A percentile compares a stretch with the other conserved stretches of the same genome.
Evolutionary conservation across 1,140 invertebrate genomes (phyloP).

Genomic region (Oedothorax gibbosus): DNA sequence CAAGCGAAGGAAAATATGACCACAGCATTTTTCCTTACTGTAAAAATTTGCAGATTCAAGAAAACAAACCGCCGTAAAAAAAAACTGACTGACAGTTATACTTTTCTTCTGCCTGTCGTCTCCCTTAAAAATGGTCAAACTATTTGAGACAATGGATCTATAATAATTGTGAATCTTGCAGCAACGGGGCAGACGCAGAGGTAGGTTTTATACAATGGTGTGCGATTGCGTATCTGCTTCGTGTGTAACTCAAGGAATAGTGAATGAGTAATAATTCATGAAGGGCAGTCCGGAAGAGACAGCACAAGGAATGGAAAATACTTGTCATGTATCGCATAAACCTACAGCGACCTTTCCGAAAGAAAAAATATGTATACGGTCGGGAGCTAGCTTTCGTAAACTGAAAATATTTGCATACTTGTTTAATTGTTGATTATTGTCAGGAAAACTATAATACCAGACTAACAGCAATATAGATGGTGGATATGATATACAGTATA

Average conservation of each 20-base stretch:
- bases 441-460: too few species aligned
- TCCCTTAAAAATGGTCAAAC: conserved; percentile 39
- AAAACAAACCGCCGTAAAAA: conserved; percentile 52
- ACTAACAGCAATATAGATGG: too few species aligned
- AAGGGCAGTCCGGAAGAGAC: conserved; percentile 48
- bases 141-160: conserved; percentile 35
- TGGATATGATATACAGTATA: too few species aligned
- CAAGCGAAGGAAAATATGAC: too few species aligned
- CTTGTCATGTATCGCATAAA: neutral
- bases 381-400: too few species aligned
- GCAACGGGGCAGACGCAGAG: neutral
- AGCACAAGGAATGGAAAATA: conserved; percentile 43
- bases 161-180: conserved; percentile 54
- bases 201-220: conserved; percentile 20
- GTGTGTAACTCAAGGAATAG: conserved; percentile 37
- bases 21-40: neutral
- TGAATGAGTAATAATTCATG: conserved; percentile 50
- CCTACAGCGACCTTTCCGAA: conserved; percentile 20
- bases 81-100: conserved; percentile 46
- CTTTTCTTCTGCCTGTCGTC: conserved; percentile 22
- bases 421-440: too few species aligned
- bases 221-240: conserved; percentile 27
- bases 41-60: conserved; percentile 34
- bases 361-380: neutral
- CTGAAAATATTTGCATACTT: too few species aligned